Evolutionary conservation across 2,113 vertebrate species (phyloP), one percentile per base, ranked within the genome.

Genomic region (Leptobrachium leishanense): DNA sequence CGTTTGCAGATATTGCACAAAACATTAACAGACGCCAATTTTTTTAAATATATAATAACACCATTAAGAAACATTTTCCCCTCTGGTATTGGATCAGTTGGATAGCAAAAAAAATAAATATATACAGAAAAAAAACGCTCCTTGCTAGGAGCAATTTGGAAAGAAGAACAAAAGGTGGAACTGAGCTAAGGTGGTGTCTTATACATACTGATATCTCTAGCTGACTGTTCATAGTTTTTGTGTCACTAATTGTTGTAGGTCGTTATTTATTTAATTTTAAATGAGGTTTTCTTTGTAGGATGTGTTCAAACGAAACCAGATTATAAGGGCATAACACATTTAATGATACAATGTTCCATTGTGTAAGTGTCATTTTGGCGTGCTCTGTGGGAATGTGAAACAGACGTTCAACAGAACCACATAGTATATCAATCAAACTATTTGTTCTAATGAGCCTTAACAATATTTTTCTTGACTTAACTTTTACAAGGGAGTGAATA

Each of bases 1-100:
- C 31, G 42, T 74, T 81, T 81, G 20, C 54, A 81, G 42, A 62
- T 74, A 81, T 81, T 68, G 72, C 54, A 62, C 43, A 68, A 15
- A 66, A 46, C 46, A 50, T 9, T 20, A 62, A 46, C 42, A 57
- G 20, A 41, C 11, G 78, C 78, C 78, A 74, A 81, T 31, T 31
- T 31, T 31, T 31, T 31, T 74, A 64, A 73, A 74, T 68, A n/a
- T 59, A 40, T 68, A 81, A 81, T 68, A 74, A 81, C 64, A 74
- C 63, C 43, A 74, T 81, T 74, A 81, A 59, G 43, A 68, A 72
- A 67, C 65, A 68, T 74, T 81, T 66, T 74, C 73, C 50, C 78
- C 72, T 81, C 78, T 53, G 78, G 78, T 81, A 74, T 68, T 74
- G 64, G 53, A 59, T 81, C 54, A 44, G 64, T 46, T 42, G 3